Evolutionary conservation across 2,888 invertebrate species (phyloP).

Genomic region (Pseudococcus jackbeardsleyi): DNA sequence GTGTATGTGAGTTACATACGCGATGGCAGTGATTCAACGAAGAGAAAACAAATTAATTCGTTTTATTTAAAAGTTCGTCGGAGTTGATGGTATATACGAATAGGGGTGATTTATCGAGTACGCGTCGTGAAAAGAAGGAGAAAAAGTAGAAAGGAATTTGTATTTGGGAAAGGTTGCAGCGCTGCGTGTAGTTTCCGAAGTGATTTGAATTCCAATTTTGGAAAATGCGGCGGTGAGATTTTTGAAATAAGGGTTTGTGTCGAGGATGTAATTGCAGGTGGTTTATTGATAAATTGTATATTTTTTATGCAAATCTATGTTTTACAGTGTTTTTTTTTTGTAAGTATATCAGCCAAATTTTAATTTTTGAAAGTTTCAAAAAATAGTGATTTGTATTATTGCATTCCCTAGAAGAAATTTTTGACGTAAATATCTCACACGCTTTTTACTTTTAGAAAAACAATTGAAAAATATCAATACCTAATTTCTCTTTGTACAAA

Average conservation of each 20-base stretch:
- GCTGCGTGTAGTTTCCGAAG: background rate
- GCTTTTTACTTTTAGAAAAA: too few relatives aligned
- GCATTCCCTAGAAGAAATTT: too few relatives aligned
- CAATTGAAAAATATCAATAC: too few relatives aligned
- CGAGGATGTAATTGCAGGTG: too few relatives aligned
- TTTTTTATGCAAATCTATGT: too few relatives aligned
- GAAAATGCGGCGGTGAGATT: background rate
- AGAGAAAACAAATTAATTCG: conserved; percentile 27
- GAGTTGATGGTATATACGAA: background rate
- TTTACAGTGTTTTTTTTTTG: too few relatives aligned
- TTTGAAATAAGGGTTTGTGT: background rate
- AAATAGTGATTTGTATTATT: too few relatives aligned
- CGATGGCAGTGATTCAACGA: conserved; percentile 45
- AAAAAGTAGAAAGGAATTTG: background rate
- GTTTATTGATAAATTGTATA: background rate
- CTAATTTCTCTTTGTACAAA: too few relatives aligned
- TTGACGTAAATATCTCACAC: too few relatives aligned
- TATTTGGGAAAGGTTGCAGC: background rate
- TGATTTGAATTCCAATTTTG: background rate
- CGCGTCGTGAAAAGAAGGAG: background rate
- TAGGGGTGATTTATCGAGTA: conserved; percentile 15
- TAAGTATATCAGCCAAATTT: too few relatives aligned
- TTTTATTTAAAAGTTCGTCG: conserved; percentile 32
- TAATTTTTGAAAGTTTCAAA: too few relatives aligned
- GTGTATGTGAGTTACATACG: background rate